These are phyloP conservation scores for Hycleus phaleratus DNA, from an alignment of 1,140 invertebrate species.

Conservation along the genomic window DNA sequence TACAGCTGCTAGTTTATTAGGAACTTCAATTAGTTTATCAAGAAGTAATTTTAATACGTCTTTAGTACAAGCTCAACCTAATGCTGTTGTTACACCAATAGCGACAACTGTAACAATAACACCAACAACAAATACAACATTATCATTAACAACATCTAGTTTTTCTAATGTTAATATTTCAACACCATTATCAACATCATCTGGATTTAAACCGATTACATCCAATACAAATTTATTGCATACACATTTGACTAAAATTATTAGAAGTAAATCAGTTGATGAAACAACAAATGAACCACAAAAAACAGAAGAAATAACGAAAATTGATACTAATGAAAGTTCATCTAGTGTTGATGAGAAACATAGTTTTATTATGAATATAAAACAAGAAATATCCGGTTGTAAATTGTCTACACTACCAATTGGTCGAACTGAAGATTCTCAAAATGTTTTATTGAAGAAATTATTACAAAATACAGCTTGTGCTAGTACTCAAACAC, in stretches of 20 bases:
- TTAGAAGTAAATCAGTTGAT: slow-evolving; percentile 22
- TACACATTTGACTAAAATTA: slow-evolving; percentile 47
- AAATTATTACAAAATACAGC: slow-evolving; percentile 82
- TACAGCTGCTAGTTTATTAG: slow-evolving; percentile 38
- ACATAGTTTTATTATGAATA: slow-evolving; percentile 1
- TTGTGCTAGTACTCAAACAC: slow-evolving; percentile 48
- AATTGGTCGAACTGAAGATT: slow-evolving; percentile 56
- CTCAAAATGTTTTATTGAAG: slow-evolving; percentile 83
- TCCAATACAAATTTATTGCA: slow-evolving; percentile 42
- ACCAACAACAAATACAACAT: slow-evolving; percentile 3
- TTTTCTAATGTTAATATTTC: background rate
- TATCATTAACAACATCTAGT: background rate
- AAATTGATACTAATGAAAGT: background rate
- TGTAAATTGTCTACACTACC: slow-evolving; percentile 34
- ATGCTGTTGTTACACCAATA: slow-evolving; percentile 35
- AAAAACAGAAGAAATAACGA: slow-evolving; percentile 14
- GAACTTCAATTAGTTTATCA: slow-evolving; percentile 32
- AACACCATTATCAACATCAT: slow-evolving; percentile 12
- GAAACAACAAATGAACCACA: slow-evolving; percentile 14
- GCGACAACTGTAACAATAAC: background rate
- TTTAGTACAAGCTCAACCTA: slow-evolving; percentile 42
- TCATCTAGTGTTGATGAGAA: slow-evolving; percentile 7
- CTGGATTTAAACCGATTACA: slow-evolving; percentile 20
- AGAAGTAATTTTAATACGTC: slow-evolving; percentile 28
- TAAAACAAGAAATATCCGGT: slow-evolving; percentile 38